Percentiles rank a stretch among this genome's conserved stretches.
Evolutionary conservation across 2,888 invertebrate species (phyloP).

Genomic region (Microdon myrmicae): DNA sequence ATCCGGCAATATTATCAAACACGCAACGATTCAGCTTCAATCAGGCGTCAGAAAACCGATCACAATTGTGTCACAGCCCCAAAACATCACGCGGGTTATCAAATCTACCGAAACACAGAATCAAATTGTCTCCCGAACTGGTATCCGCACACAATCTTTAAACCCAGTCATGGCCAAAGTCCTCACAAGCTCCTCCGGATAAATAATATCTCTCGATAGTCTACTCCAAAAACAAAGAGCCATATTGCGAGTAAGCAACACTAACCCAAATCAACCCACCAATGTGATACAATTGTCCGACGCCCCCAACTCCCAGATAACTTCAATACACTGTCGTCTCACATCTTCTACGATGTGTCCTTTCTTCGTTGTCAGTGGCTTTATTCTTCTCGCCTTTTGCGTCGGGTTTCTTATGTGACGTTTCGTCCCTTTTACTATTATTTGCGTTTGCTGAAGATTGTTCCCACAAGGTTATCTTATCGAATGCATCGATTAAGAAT

Average conservation of each 20-base stretch:
- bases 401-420: too few relatives aligned
- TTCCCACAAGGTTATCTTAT: too few relatives aligned
- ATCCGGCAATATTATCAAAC: conserved; percentile 37
- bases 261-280: conserved; percentile 67
- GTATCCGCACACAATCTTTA: conserved; percentile 39
- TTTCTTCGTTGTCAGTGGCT: too few relatives aligned
- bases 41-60: conserved; percentile 45
- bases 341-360: too few relatives aligned
- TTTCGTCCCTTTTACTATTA: too few relatives aligned
- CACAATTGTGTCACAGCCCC: conserved; percentile 41
- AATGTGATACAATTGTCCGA: conserved; percentile 69
- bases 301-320: conserved; percentile 59
- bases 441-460: too few relatives aligned
- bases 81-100: conserved; percentile 55
- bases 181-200: conserved; percentile 73
- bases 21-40: conserved; percentile 41
- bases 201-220: conserved; percentile 64
- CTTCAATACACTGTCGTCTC: conserved; percentile 69
- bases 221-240: conserved; percentile 63
- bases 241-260: conserved; percentile 66
- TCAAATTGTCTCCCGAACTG: conserved; percentile 40
- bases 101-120: conserved; percentile 47
- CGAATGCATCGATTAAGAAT: too few relatives aligned
- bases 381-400: too few relatives aligned
- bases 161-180: conserved; percentile 77